Base-by-base conservation (phyloP, 2,888 invertebrate genomes). In the Dryadula phaetusa region DNA sequence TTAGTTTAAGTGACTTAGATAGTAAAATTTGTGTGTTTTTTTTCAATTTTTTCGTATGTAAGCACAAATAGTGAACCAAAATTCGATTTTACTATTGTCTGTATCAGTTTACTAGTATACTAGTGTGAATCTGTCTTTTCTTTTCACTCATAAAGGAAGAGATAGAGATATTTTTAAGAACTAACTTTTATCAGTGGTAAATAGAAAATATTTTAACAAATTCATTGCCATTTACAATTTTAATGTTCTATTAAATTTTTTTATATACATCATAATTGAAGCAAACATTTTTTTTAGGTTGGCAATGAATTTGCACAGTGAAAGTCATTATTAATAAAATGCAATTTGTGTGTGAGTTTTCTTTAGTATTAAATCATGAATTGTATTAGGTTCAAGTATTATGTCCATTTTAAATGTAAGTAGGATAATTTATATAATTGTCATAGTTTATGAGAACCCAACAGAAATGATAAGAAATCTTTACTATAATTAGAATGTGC, bases 361-460 rank as follows among this genome's bases (percentile, higher is more conserved):
- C 16, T 28, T 52, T 10, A 52, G 10, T 28, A 52, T 49, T 1
- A 28, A 37, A 28, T 18, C 16, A 10, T 32, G 16, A 25, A 49
- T 25, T 25, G 7, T 25, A 25, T 25, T 22, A 53, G 34, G 34
- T 52, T 14, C 12, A 46, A 16, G 20, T 34, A 54, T 34, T 54
- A 54, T 20, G 54, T 54, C 34, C 53, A 54, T 34, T 34, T 20
- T 34, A 54, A 3, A 12, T 5, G 18, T 54, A 37, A 20, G 34
- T 54, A 54, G 54, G 5, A 20, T 54, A 54, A 54, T 54, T 54
- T 2, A 34, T 12, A 53, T n/a, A 7, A 37, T 54, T 54, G 34
- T 14, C 18, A 14, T 37, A 20, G 20, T 3, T 20, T 5, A 7
- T 7, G 18, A 4, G 10, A 18, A 20, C 10, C n/a, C 28, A 28